Percentiles rank a stretch among this genome's conserved stretches.
Conservation (phyloP, 53 echinoderm and acorn worm species). For the Paracentrotus lividus region DNA sequence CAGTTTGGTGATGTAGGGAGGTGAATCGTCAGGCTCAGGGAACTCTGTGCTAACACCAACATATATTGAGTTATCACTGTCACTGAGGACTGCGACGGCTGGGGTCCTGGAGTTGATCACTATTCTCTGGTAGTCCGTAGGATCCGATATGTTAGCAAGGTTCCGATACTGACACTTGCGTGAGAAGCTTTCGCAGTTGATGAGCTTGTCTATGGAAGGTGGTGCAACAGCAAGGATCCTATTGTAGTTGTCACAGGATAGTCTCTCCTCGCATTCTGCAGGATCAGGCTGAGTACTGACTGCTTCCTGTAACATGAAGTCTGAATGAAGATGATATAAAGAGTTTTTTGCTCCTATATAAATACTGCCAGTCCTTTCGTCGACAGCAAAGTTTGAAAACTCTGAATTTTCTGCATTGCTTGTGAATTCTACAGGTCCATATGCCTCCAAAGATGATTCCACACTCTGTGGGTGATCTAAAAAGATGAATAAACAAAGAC, state of each 20-base stretch:
- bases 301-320: background rate
- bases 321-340: conserved; percentile 22
- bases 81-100: conserved; percentile 15
- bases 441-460: background rate
- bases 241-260: background rate
- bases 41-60: conserved; percentile 35
- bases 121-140: background rate
- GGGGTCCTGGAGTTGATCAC: conserved; percentile 21
- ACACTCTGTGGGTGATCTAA: background rate
- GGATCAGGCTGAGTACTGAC: background rate
- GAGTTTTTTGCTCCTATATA: conserved; percentile 41
- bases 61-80: background rate
- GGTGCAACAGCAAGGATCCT: conserved; percentile 39
- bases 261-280: background rate
- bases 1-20: conserved; percentile 20
- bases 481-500: background rate
- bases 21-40: background rate
- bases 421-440: conserved; percentile 17
- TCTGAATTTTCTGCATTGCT: background rate
- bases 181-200: conserved; percentile 18
- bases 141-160: background rate
- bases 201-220: background rate
- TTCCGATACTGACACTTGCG: background rate
- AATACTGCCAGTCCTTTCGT: conserved; percentile 1
- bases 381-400: conserved; percentile 18